Conservation (phyloP, 1,140 invertebrate species). For the Bombus sibiricus region DNA sequence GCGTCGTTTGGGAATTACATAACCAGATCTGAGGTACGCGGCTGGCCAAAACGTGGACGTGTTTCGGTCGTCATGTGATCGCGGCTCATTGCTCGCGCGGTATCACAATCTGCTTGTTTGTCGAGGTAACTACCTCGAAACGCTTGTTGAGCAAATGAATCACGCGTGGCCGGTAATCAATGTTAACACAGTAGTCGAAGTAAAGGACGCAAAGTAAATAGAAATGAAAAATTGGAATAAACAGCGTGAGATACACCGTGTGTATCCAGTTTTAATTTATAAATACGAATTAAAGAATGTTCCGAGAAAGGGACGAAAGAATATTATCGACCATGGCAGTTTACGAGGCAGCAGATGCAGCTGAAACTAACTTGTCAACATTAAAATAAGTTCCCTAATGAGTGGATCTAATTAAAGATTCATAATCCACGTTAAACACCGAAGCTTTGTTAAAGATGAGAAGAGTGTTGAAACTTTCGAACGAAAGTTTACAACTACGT, state of each 20-base stretch:
- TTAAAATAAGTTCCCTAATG: too few relatives aligned
- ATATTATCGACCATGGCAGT: too few relatives aligned
- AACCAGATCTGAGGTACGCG: not conserved
- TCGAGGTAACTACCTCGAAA: not conserved
- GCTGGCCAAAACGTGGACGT: not conserved
- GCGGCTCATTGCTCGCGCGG: not conserved
- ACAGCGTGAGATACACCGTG: not conserved
- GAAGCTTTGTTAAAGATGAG: too few relatives aligned
- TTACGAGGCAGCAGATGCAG: too few relatives aligned
- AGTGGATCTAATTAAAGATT: too few relatives aligned
- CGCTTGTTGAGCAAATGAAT: not conserved
- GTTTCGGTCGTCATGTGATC: not conserved
- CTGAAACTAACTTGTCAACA: too few relatives aligned
- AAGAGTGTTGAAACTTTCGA: too few relatives aligned
- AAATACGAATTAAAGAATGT: too few relatives aligned
- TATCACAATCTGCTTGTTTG: not conserved
- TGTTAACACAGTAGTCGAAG: not conserved
- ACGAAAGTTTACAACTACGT: too few relatives aligned
- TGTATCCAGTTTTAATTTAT: too few relatives aligned
- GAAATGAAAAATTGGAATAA: not conserved
- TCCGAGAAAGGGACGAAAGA: too few relatives aligned
- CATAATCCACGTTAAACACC: too few relatives aligned
- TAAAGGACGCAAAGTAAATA: not conserved
- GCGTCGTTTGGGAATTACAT: conserved; percentile 9
- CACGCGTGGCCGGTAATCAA: not conserved